phyloP scores from a whole-genome alignment of 2,888 invertebrate genomes.

The Lampropteryx suffumata region DNA sequence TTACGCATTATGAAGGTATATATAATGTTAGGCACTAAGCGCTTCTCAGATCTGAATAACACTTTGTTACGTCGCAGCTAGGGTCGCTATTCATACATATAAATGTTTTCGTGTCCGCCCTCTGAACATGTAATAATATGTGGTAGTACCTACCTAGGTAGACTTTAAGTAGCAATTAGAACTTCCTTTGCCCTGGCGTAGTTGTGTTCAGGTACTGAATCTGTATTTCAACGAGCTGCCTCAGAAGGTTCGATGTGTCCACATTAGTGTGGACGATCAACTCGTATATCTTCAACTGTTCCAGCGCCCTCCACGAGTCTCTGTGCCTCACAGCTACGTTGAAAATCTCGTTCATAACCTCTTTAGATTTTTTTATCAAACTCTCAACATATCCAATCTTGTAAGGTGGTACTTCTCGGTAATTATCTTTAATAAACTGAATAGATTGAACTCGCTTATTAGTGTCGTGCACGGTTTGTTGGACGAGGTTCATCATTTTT shows the following conservation, averaged over 20 bases:
- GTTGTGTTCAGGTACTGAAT: constrained; percentile 50
- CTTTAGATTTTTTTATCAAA: constrained; percentile 63
- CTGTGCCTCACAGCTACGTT: constrained; percentile 67
- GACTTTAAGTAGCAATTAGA: too few relatives aligned
- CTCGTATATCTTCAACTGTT: constrained; percentile 70
- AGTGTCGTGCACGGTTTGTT: constrained; percentile 62
- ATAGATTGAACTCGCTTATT: constrained; percentile 51
- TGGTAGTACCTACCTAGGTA: too few relatives aligned
- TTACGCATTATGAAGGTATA: too few relatives aligned
- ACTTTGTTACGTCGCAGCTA: too few relatives aligned
- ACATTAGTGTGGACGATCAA: constrained; percentile 69
- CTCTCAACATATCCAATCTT: constrained; percentile 63
- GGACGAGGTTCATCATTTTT: constrained; percentile 58
- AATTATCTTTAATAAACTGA: constrained; percentile 42
- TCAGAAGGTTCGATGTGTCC: constrained; percentile 62
- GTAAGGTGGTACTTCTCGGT: constrained; percentile 50
- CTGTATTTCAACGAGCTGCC: constrained; percentile 64
- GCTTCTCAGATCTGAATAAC: too few relatives aligned
- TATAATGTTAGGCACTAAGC: too few relatives aligned
- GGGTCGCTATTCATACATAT: too few relatives aligned
- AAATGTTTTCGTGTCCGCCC: too few relatives aligned
- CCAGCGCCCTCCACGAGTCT: constrained; percentile 65
- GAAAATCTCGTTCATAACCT: constrained; percentile 64
- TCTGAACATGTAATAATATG: too few relatives aligned
- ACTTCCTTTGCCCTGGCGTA: background rate